These are phyloP conservation scores for Sogatella furcifera DNA, from an alignment of 1,140 invertebrate species.

Conservation along the genomic window DNA sequence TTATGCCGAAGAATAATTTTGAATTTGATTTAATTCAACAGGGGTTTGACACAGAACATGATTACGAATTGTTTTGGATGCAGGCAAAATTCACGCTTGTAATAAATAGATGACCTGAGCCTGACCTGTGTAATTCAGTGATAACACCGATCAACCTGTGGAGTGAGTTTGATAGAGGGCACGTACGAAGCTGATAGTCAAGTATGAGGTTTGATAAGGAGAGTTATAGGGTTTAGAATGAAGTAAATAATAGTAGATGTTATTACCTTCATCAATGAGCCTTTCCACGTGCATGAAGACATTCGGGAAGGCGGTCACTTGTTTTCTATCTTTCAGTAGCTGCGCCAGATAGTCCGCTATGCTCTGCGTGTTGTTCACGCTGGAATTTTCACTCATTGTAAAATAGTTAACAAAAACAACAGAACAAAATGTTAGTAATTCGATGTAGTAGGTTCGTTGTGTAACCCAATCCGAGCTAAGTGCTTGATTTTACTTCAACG, in stretches of 20 bases:
- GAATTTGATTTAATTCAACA: too few relatives aligned
- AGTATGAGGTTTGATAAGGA: too few relatives aligned
- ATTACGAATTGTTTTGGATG: too few relatives aligned
- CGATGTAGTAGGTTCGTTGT: slow-evolving; percentile 3
- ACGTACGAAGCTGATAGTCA: too few relatives aligned
- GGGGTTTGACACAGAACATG: too few relatives aligned
- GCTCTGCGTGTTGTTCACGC: slow-evolving; percentile 57
- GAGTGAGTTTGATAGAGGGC: too few relatives aligned
- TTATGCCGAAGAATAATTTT: too few relatives aligned
- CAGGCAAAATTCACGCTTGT: too few relatives aligned
- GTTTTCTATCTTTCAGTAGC: slow-evolving; percentile 99
- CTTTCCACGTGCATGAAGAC: slow-evolving; percentile 98
- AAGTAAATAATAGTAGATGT: neutral
- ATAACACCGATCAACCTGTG: too few relatives aligned
- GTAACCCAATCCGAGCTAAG: neutral
- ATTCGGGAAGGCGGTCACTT: slow-evolving; percentile 97
- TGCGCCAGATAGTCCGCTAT: slow-evolving; percentile 99
- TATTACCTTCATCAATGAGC: slow-evolving; percentile 92
- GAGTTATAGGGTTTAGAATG: too few relatives aligned
- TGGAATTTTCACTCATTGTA: slow-evolving; percentile 12
- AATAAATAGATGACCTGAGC: too few relatives aligned
- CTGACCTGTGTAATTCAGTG: too few relatives aligned
- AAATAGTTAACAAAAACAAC: neutral
- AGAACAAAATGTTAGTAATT: neutral
- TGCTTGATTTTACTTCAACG: neutral